These are phyloP conservation scores for Drosophila stalkeri DNA, from an alignment of 2,888 invertebrate genomes.

Conservation along the genomic window DNA sequence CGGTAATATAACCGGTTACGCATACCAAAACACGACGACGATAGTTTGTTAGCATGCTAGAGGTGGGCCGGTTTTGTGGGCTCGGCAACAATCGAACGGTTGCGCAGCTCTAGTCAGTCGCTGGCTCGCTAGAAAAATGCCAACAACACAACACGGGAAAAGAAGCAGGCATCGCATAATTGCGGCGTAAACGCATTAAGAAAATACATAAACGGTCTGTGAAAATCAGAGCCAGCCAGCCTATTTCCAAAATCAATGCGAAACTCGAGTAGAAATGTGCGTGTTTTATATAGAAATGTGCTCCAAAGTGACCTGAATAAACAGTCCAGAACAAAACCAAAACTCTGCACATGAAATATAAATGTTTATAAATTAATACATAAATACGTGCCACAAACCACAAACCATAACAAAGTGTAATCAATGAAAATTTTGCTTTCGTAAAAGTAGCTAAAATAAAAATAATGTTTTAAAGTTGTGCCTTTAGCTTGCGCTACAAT, in stretches of 20 bases:
- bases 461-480: conserved; percentile 31
- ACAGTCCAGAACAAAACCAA: conserved; percentile 27
- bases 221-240: conserved; percentile 34
- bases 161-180: conserved; percentile 54
- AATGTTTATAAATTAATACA: conserved; percentile 24
- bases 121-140: conserved; percentile 69
- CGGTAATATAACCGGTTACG: conserved; percentile 60
- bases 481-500: conserved; percentile 36
- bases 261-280: conserved; percentile 35
- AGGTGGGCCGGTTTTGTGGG: conserved; percentile 42
- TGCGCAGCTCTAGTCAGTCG: conserved; percentile 46
- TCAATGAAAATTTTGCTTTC: conserved; percentile 19
- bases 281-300: conserved; percentile 47
- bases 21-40: conserved; percentile 55
- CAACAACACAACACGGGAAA: conserved; percentile 68
- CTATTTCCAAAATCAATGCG: conserved; percentile 40
- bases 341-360: conserved; percentile 20
- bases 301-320: conserved; percentile 49
- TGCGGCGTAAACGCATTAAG: conserved; percentile 54
- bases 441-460: conserved; percentile 23
- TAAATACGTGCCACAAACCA: conserved; percentile 15
- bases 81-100: conserved; percentile 45
- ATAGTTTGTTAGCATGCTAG: conserved; percentile 57
- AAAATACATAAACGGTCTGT: conserved; percentile 49
- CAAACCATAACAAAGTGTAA: conserved; percentile 51